Conservation (phyloP, 1,140 invertebrate genomes). For the Zaprionus inermis region DNA sequence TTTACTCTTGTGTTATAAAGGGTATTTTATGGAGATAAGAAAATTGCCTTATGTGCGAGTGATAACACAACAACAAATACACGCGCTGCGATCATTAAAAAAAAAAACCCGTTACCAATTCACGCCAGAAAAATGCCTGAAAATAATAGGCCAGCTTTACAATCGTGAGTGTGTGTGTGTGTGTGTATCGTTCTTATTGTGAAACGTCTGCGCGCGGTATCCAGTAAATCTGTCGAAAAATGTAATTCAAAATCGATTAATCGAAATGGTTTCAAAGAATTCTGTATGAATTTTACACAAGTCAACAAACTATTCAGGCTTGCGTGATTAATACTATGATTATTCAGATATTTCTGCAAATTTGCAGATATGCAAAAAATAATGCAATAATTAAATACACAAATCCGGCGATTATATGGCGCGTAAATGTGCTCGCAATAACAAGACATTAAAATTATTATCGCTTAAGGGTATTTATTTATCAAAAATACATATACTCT, state of each 20-base stretch:
- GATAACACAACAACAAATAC: conserved; percentile 20
- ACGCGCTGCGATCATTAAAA: neutral
- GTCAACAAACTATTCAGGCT: neutral
- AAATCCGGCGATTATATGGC: no score
- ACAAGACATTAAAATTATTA: neutral
- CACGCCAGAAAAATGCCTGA: neutral
- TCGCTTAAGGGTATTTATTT: neutral
- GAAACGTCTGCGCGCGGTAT: neutral
- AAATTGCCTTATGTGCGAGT: neutral
- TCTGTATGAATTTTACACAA: neutral
- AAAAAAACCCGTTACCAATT: no score
- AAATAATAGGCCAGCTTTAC: neutral
- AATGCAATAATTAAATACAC: no score
- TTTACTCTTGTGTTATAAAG: neutral
- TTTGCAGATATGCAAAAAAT: no score
- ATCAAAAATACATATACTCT: neutral
- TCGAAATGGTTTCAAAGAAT: neutral
- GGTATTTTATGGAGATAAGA: neutral
- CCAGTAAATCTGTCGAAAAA: neutral
- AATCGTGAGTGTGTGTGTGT: no score
- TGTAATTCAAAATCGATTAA: neutral
- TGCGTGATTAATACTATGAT: no score
- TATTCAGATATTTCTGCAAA: no score
- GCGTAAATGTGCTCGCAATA: no score
- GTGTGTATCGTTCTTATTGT: neutral